Evolutionary conservation across 2,888 invertebrate species (phyloP), one percentile per base, ranked within the genome.

Genomic region (Campopleginae sp.): DNA sequence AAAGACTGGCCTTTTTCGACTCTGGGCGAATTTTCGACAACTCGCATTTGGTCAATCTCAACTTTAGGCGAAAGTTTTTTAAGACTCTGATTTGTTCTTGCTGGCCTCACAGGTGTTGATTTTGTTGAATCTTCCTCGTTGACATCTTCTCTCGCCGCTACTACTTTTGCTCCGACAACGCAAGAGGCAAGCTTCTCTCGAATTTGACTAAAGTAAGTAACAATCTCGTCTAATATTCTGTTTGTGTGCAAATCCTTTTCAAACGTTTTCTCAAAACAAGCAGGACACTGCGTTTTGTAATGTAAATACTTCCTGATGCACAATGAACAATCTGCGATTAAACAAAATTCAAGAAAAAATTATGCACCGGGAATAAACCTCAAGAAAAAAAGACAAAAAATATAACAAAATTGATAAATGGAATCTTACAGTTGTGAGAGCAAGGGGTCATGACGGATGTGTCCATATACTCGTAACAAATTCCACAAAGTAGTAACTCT

Each of bases 301-400:
- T 93, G 93, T 84, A 95, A 91, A 88, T 94, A 95, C 68, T 94
- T 94, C 72, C 95, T 91, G 72, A 95, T 95, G 86, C 95, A 95
- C 38, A 95, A 80, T 0, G 95, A 95, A 88, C 95, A 95, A 91
- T 94, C 95, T 95, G 90, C 14, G 5, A 27, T 58, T 27, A 0
- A 38, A 38, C 38, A 38, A 38, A 38, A 38, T 8, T 38, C 38
- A 38, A 38, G n/a, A 38, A 0, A 38, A 8, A 8, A 38, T 38
- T 38, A 38, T 38, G 0, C 38, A 38, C 38, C 33, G 5, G 33
- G 5, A 33, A 33, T 33, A 33, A 33, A 4, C 33, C 5, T 4
- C 5, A 33, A 33, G 2, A 33, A 33, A 33, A 48, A 48, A 48
- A n/a, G n/a, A n/a, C n/a, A n/a, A 17, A 33, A 23, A 1, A 17